Base-by-base conservation (phyloP, 2,888 invertebrate genomes). In the Alitta virens region DNA sequence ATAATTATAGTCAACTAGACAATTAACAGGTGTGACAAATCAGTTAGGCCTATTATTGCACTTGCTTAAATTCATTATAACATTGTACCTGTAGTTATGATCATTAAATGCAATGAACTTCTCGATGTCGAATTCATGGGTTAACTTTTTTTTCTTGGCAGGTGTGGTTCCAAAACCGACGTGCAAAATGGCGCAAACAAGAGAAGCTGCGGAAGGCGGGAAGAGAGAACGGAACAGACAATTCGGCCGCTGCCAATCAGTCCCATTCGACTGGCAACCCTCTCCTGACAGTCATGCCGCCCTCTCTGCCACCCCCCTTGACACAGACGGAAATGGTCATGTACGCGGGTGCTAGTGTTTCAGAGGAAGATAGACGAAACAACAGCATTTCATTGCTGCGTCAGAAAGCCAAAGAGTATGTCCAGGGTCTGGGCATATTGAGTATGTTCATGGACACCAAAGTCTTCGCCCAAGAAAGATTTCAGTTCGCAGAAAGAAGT, bases 131-230 rank as follows among this genome's bases (percentile, higher is more conserved):
- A n/a, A n/a, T n/a, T n/a, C n/a, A n/a, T 40, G 40, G 9, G 12
- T 40, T 40, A 12, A 40, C 16, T 46, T 46, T 46, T 5, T n/a
- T 46, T 21, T 46, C 46, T 46, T 46, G 7, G 7, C 55, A 75
- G 75, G 75, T 75, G 0, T 75, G 75, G 75, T 75, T 75, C 60
- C 75, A 75, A 61, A 75, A 75, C 58, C 57, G 74, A 51, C 60
- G 74, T 53, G 74, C 73, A 53, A 75, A 75, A 69, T 75, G 75
- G 75, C 59, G 75, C 18, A 75, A 75, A 62, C 74, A 75, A 51
- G 75, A 75, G 53, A 73, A 74, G 50, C 69, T 68, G 26, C 71
- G 26, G 27, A 58, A 24, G 26, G 27, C 9, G 56, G 18, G 23
- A 18, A 23, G 14, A 21, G 16, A 24, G 5, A 21, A 24, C 56